Conservation (phyloP, 2,888 invertebrate species). For the Trichopria drosophilae region DNA sequence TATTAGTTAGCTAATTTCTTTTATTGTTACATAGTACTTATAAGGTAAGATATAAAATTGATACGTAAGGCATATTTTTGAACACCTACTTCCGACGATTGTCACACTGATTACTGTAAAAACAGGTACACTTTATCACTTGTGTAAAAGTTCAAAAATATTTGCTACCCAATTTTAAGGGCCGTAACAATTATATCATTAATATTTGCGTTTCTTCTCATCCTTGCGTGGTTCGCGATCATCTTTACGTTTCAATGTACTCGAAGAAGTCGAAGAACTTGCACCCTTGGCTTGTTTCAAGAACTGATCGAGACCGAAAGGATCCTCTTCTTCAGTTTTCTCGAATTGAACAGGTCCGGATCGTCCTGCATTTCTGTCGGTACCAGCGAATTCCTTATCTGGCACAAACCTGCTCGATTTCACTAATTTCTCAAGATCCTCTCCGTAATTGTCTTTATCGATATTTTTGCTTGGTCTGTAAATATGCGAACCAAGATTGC, state of each 20-base stretch:
- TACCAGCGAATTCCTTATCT: conserved; percentile 95
- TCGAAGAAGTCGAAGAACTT: conserved; percentile 62
- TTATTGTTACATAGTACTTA: too few species aligned
- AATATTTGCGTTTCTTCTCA: too few species aligned
- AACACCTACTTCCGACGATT: too few species aligned
- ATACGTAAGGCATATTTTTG: too few species aligned
- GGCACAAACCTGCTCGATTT: conserved; percentile 95
- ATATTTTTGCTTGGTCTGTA: conserved; percentile 86
- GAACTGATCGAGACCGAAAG: conserved; percentile 97
- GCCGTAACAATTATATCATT: too few species aligned
- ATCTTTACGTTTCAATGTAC: conserved; percentile 66
- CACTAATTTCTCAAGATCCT: conserved; percentile 85
- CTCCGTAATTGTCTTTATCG: conserved; percentile 88
- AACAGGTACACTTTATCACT: too few species aligned
- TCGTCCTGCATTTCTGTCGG: conserved; percentile 75
- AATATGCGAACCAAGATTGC: conserved; percentile 83
- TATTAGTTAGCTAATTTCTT: too few species aligned
- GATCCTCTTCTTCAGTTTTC: conserved; percentile 80
- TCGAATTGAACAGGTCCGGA: conserved; percentile 96
- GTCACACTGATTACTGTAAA: too few species aligned
- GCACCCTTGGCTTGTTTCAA: conserved; percentile 94
- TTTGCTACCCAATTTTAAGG: too few species aligned
- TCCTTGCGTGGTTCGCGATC: conserved; percentile 53
- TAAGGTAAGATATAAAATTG: too few species aligned
- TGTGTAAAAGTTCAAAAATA: too few species aligned